These are phyloP conservation scores for Hycleus cichorii DNA, from an alignment of 1,140 invertebrate genomes.

Conservation along the genomic window DNA sequence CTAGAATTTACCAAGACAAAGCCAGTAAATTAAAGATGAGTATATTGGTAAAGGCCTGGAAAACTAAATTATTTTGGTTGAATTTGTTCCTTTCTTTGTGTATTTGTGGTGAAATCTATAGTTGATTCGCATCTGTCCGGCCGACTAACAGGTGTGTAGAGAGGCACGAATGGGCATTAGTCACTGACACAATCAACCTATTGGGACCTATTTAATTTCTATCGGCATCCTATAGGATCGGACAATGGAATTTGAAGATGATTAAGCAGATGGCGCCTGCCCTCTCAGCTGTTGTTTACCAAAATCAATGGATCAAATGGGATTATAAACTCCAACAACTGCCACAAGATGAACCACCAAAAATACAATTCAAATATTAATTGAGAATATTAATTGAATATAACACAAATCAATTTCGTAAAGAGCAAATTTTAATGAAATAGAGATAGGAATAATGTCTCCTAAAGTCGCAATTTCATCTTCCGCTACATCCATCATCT, in stretches of 20 bases:
- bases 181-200: slow-evolving; percentile 6
- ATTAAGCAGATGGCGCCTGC: slow-evolving; percentile 13
- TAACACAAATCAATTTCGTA: too few relatives aligned
- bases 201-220: slow-evolving; percentile 10
- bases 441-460: slow-evolving; percentile 7
- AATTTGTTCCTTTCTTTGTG: too few relatives aligned
- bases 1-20: slow-evolving; percentile 1
- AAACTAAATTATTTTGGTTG: too few relatives aligned
- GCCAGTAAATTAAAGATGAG: too few relatives aligned
- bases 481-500: slow-evolving; percentile 9
- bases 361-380: too few relatives aligned
- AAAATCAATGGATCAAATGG: too few relatives aligned
- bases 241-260: slow-evolving; percentile 14
- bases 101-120: too few relatives aligned
- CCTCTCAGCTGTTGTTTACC: slow-evolving; percentile 9
- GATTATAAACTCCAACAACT: too few relatives aligned
- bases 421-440: not conserved
- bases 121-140: too few relatives aligned
- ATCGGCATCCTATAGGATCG: slow-evolving; percentile 11
- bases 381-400: too few relatives aligned
- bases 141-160: not conserved
- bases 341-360: too few relatives aligned
- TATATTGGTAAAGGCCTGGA: too few relatives aligned
- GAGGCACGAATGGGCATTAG: slow-evolving; percentile 7
- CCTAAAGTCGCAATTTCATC: slow-evolving; percentile 7